Conservation (phyloP, 2,888 invertebrate species). For the Drosophila diplacantha region DNA sequence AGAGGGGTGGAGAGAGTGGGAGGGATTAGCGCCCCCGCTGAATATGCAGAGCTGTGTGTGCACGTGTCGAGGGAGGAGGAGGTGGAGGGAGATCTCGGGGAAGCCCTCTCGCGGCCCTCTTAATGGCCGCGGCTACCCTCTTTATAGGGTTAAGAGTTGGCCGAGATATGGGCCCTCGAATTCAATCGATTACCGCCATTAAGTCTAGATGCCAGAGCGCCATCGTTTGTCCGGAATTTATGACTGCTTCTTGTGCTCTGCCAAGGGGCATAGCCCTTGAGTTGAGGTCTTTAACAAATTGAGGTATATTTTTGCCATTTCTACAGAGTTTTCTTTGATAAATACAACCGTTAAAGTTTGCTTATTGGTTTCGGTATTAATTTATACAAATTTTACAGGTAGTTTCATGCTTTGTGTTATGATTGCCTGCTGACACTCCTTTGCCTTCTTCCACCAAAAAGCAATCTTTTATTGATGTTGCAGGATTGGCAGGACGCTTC, state of each 20-base stretch:
- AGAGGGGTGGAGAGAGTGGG: constrained; percentile 30
- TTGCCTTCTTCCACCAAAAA: not conserved
- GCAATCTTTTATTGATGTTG: constrained; percentile 35
- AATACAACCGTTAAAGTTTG: no score
- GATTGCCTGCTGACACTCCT: not conserved
- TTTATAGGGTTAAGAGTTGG: constrained; percentile 8
- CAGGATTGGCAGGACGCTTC: constrained; percentile 1
- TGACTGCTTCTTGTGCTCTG: not conserved
- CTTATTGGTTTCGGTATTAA: not conserved
- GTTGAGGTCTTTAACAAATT: not conserved
- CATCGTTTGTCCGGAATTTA: constrained; percentile 15
- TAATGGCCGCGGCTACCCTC: not conserved
- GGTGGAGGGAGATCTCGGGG: not conserved
- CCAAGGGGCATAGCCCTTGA: not conserved
- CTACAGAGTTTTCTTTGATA: no score
- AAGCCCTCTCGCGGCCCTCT: not conserved
- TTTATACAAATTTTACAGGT: not conserved
- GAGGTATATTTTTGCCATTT: no score
- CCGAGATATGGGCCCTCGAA: constrained; percentile 10
- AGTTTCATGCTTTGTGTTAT: not conserved
- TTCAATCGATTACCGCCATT: constrained; percentile 31
- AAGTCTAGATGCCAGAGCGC: not conserved
- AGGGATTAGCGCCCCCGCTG: constrained; percentile 48
- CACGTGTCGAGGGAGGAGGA: constrained; percentile 1
- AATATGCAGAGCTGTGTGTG: constrained; percentile 30